Conservation (phyloP, 2,888 invertebrate genomes). For the Terebella lapidaria region DNA sequence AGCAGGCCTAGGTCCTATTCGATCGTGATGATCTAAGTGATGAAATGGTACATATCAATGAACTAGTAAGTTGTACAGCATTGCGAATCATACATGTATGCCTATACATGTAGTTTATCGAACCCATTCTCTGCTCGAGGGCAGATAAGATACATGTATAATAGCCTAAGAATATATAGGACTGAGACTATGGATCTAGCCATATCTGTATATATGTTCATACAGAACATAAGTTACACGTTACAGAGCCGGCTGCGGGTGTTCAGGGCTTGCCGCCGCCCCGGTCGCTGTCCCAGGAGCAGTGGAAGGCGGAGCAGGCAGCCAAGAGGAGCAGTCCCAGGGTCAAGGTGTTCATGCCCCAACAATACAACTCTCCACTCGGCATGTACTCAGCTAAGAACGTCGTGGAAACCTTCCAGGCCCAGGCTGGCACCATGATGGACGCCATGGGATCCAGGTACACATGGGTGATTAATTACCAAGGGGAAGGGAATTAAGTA, state of each 20-base stretch:
- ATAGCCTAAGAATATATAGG: no score
- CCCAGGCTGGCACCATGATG: slow-evolving; percentile 19
- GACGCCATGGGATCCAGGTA: slow-evolving; percentile 8
- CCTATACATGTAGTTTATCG: no score
- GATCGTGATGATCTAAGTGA: no score
- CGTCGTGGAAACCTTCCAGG: slow-evolving; percentile 25
- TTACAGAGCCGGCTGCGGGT: slow-evolving; percentile 21
- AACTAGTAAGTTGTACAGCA: no score
- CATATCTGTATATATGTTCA: no score
- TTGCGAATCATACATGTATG: no score
- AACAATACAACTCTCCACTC: slow-evolving; percentile 27
- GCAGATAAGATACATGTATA: no score
- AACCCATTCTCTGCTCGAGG: no score
- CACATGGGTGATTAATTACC: neutral
- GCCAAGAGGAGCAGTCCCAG: slow-evolving; percentile 6
- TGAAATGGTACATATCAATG: no score
- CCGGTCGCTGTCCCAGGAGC: slow-evolving; percentile 19
- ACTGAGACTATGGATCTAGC: no score
- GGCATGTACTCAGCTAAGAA: slow-evolving; percentile 26
- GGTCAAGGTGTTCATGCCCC: slow-evolving; percentile 27
- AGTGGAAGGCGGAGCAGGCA: slow-evolving; percentile 13
- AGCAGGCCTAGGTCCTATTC: no score
- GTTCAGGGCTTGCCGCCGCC: slow-evolving; percentile 22
- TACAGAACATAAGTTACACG: no score
- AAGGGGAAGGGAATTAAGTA: neutral